Base-by-base conservation (phyloP, 2,888 invertebrate genomes). In the Mellilla xanthometata region DNA sequence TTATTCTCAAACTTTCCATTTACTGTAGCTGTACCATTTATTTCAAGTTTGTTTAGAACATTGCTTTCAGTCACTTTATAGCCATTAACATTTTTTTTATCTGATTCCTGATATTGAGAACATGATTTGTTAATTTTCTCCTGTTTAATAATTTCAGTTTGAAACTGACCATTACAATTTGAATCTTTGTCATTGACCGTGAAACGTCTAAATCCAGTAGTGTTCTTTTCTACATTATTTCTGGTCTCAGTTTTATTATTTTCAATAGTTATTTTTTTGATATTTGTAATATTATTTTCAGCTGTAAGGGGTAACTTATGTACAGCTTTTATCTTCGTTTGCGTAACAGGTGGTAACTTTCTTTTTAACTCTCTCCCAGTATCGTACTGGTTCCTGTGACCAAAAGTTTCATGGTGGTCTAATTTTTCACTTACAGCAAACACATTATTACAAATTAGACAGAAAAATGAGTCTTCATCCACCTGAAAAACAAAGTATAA, bases 401-500 rank as follows among this genome's bases (percentile, higher is more conserved):
- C 19, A 8, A 12, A 31, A 36, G 28, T 39, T 8, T 46, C 12
- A 27, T 48, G 47, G 19, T 56, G 56, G 0, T 15, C 40, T 0
- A 13, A 8, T 26, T 50, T 48, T 5, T 52, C 38, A n/a, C 12
- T 10, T 3, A 49, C 29, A 2, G 40, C 22, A 8, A 62, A 44
- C 0, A 70, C 53, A 15, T 43, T 33, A 30, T 72, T 72, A 47
- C 80, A 80, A 8, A 69, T 78, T 13, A 79, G 43, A 29, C 80
- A 80, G 7, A 78, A 79, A 47, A 68, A 68, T 0, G 67, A 63
- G 15, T 47, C 52, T 1, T 71, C 70, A 32, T 76, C 76, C 29
- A 73, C 58, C 79, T 79, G 60, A 39, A 64, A 61, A 3, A 13
- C 40, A 50, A 49, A 26, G 28, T 29, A 34, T n/a, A n/a, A n/a